A percentile compares a stretch with the other conserved stretches of the same genome.
phyloP scores from a whole-genome alignment of 2,797 vertebrate genomes.

The Heterohyrax brucei region DNA sequence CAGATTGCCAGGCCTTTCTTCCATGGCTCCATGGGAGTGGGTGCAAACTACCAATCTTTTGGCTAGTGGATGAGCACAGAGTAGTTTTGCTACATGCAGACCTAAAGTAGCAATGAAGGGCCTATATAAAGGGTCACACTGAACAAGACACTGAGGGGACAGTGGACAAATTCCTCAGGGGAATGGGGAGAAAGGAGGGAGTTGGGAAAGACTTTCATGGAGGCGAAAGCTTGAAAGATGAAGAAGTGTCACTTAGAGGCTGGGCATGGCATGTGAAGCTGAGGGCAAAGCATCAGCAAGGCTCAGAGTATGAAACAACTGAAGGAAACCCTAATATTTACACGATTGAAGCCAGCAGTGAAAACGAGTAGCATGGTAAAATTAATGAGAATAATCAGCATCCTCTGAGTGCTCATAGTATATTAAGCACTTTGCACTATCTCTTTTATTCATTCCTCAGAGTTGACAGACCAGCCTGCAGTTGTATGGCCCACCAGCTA shows the following conservation, averaged over 20 bases:
- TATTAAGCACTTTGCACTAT: background rate
- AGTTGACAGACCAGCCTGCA: background rate
- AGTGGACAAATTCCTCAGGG: background rate
- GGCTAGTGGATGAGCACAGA: too few relatives aligned
- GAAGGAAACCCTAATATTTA: background rate
- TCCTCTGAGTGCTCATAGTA: background rate
- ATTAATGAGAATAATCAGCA: background rate
- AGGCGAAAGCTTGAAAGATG: background rate
- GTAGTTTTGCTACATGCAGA: too few relatives aligned
- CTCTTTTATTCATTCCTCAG: background rate
- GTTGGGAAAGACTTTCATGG: too few relatives aligned
- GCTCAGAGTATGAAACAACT: background rate
- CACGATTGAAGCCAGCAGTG: background rate
- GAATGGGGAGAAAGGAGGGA: background rate
- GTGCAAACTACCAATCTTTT: too few relatives aligned
- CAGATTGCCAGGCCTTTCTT: too few relatives aligned
- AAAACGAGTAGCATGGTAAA: background rate
- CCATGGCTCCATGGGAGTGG: too few relatives aligned
- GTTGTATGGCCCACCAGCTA: background rate
- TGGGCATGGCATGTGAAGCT: background rate
- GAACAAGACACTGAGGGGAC: background rate
- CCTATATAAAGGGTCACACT: background rate
- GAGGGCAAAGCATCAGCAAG: background rate
- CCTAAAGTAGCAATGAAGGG: background rate
- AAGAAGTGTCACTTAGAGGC: background rate